phyloP scores from a whole-genome alignment of 2,888 invertebrate genomes.

The Brachypalpus laphriformis region DNA sequence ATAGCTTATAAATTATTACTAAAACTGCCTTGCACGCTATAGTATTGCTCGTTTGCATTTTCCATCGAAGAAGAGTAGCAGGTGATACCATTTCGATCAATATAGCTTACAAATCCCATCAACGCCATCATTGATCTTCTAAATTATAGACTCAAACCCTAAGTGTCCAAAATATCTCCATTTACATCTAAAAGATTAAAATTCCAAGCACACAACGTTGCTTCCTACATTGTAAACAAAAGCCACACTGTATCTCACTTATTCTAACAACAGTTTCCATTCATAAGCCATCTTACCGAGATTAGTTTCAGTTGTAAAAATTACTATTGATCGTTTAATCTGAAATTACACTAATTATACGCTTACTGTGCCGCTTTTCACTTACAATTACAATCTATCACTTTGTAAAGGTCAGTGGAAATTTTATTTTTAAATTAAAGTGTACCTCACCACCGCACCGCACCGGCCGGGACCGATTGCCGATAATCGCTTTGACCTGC shows the following conservation, averaged over 20 bases:
- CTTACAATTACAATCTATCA: not conserved
- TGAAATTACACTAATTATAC: conserved; percentile 8
- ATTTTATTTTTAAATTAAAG: not conserved
- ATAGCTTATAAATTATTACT: too few relatives aligned
- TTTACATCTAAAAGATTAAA: too few relatives aligned
- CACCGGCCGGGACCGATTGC: not conserved
- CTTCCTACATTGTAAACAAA: too few relatives aligned
- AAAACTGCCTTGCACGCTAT: too few relatives aligned
- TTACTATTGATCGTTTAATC: not conserved
- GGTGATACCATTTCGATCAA: too few relatives aligned
- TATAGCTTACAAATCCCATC: too few relatives aligned
- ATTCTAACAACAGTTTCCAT: not conserved
- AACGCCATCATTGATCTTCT: too few relatives aligned
- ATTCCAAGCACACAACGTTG: too few relatives aligned
- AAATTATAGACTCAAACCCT: too few relatives aligned
- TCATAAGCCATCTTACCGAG: not conserved
- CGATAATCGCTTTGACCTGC: conserved; percentile 13
- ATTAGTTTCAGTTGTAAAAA: not conserved
- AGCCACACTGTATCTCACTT: not conserved
- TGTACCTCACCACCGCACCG: not conserved
- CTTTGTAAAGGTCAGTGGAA: not conserved
- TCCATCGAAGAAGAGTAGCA: too few relatives aligned
- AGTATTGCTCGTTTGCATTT: too few relatives aligned
- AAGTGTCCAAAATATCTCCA: too few relatives aligned
- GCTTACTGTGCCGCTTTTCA: conserved; percentile 6